Conservation (phyloP, 2,113 vertebrate genomes). For the Pelvicachromis taeniatus region DNA sequence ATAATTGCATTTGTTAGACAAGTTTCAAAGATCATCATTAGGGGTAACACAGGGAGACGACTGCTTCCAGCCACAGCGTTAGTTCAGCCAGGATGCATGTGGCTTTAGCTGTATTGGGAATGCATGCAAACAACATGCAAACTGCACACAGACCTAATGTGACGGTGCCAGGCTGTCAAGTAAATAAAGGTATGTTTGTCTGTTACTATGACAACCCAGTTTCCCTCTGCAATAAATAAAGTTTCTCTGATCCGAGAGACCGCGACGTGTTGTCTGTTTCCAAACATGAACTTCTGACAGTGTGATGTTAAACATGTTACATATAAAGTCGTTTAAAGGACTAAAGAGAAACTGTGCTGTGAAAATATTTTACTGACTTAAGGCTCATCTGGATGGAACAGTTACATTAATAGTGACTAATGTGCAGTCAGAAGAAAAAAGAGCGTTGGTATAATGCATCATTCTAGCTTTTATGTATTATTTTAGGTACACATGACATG, state of each 20-base stretch:
- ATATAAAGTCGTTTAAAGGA: background rate
- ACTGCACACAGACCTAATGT: background rate
- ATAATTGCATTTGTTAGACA: background rate
- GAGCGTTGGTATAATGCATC: background rate
- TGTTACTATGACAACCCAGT: background rate
- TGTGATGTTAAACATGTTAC: background rate
- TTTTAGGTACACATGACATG: background rate
- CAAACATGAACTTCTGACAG: background rate
- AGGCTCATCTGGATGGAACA: background rate
- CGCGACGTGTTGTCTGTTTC: background rate
- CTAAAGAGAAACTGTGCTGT: background rate
- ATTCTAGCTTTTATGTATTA: background rate
- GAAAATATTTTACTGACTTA: background rate
- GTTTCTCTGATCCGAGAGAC: background rate
- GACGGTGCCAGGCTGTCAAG: background rate
- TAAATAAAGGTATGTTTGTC: background rate
- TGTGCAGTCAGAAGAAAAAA: background rate
- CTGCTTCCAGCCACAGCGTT: background rate
- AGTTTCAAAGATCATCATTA: background rate
- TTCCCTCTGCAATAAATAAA: background rate
- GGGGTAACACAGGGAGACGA: too few species aligned
- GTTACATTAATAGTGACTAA: background rate
- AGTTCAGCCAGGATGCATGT: background rate
- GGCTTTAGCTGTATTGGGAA: background rate
- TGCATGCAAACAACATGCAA: background rate